phyloP scores from a whole-genome alignment of 30 jellyfish, hydroid and myxozoan genomes.

The Aurelia coerulea region DNA sequence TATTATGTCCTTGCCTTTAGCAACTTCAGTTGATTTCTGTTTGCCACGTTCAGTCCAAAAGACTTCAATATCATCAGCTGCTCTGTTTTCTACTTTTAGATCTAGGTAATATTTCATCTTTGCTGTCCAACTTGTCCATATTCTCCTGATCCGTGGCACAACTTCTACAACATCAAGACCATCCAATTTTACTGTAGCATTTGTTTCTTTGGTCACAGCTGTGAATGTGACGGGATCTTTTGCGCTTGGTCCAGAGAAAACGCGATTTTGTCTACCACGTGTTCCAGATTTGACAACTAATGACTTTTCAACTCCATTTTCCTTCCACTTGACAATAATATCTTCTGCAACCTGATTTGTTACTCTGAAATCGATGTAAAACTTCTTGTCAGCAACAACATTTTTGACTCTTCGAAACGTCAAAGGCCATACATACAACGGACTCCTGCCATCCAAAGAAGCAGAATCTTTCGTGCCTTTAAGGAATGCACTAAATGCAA shows the following conservation, averaged over 20 bases:
- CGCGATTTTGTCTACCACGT: neutral
- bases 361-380: conserved; percentile 2
- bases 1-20: neutral
- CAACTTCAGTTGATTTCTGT: neutral
- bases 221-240: conserved; percentile 23
- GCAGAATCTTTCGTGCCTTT: conserved; percentile 40
- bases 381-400: conserved; percentile 31
- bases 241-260: conserved; percentile 47
- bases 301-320: neutral
- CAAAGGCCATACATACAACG: conserved; percentile 6
- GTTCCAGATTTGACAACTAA: conserved; percentile 1
- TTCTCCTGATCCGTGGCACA: conserved; percentile 18
- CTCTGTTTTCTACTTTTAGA: conserved; percentile 20
- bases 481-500: conserved; percentile 19
- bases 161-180: conserved; percentile 15
- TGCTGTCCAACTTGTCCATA: conserved; percentile 10
- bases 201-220: conserved; percentile 17
- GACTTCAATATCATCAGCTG: conserved; percentile 20
- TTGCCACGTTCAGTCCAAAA: conserved; percentile 32
- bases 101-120: conserved; percentile 13
- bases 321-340: conserved; percentile 18
- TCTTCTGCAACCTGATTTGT: conserved; percentile 53
- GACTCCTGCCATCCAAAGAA: neutral
- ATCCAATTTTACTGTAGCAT: conserved; percentile 33
- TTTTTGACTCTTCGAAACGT: neutral